Base-by-base conservation (phyloP, 2,888 invertebrate genomes). In the Sisyra nigra region DNA sequence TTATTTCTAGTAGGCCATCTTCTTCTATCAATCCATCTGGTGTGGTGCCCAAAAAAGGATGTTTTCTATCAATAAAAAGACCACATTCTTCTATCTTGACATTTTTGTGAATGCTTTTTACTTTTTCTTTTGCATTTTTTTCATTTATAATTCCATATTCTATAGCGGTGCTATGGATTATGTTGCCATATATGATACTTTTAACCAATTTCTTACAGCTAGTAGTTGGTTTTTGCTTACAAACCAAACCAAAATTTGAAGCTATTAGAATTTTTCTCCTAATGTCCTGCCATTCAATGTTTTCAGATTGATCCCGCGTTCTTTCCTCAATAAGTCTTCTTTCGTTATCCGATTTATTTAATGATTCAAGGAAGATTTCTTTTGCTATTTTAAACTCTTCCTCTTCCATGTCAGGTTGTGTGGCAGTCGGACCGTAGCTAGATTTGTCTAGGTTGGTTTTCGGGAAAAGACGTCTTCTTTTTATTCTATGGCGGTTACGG, bases 241-340 rank as follows among this genome's bases (percentile, higher is more conserved):
- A 5, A 3, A 47, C 43, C 4, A 6, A 15, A 2, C 47, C 47
- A 40, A 47, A 45, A 33, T 40, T 33, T 7, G 45, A 45, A 15
- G 47, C 43, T 8, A 45, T 45, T 15, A 47, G 30, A 29, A 45
- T 46, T n/a, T 40, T 31, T 18, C 30, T 35, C 19, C 35, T 44
- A 24, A 42, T 40, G 8, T 33, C 31, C 37, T 36, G 13, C 19
- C 34, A 46, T 9, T 29, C 10, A 11, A 9, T 3, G 32, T 44
- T 46, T 9, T 33, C 37, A 24, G 37, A 44, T 44, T 46, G 40
- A 10, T 10, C 31, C n/a, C n/a, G n/a, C n/a, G n/a, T n/a, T n/a
- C n/a, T n/a, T n/a, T n/a, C n/a, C n/a, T n/a, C n/a, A n/a, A n/a
- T n/a, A n/a, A n/a, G n/a, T n/a, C n/a, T n/a, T n/a, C n/a, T n/a